Evolutionary conservation across 2,888 invertebrate species (phyloP).

Genomic region (Noctua janthe): DNA sequence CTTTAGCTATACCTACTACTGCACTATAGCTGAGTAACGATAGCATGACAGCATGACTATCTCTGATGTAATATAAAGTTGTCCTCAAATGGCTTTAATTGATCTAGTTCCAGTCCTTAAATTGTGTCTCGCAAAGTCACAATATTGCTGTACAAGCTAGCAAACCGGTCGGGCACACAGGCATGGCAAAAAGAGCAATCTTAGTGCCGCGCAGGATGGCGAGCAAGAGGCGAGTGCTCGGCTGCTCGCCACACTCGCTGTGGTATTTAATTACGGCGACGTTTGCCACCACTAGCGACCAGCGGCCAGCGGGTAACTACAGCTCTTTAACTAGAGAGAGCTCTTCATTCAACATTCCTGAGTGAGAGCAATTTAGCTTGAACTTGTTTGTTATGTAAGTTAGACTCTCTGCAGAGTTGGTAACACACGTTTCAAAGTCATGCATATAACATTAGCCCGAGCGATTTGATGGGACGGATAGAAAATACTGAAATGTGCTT

Average conservation of each 20-base stretch:
- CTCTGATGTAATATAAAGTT: conserved; percentile 6
- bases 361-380: background rate
- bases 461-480: background rate
- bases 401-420: background rate
- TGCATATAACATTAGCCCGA: background rate
- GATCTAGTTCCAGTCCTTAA: background rate
- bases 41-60: background rate
- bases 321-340: background rate
- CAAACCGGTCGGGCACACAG: conserved; percentile 34
- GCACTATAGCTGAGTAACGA: background rate
- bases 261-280: background rate
- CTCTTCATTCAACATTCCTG: conserved; percentile 10
- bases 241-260: background rate
- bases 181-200: conserved; percentile 39
- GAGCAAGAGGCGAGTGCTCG: conserved; percentile 10
- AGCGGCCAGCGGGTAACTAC: background rate
- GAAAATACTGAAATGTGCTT: background rate
- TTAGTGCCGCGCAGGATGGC: conserved; percentile 1
- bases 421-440: background rate
- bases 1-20: background rate
- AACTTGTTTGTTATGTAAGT: conserved; percentile 28
- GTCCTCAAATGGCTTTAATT: background rate
- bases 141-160: background rate
- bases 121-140: background rate
- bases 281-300: too few species aligned